A percentile compares a stretch with the other conserved stretches of the same genome.
These are phyloP conservation scores for Harmothoe impar DNA, from an alignment of 2,888 invertebrate species.

Conservation along the genomic window DNA sequence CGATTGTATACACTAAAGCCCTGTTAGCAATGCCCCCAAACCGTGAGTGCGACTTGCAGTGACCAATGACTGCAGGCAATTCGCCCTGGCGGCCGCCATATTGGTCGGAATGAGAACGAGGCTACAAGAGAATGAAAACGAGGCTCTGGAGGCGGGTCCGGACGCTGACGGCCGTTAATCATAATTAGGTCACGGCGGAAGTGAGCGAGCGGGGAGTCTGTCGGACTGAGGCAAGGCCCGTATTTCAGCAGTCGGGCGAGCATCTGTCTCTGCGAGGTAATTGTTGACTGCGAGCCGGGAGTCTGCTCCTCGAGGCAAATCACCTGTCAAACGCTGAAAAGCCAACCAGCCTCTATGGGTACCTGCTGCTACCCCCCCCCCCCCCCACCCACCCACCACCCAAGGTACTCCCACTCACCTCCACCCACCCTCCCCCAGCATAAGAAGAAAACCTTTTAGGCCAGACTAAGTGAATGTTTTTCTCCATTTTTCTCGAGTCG, in stretches of 20 bases:
- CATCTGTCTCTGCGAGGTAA: constrained; percentile 33
- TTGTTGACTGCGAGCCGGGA: constrained; percentile 30
- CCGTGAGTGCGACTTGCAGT: not conserved
- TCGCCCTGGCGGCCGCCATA: not conserved
- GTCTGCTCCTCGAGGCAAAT: constrained; percentile 29
- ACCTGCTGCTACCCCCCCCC: too few relatives aligned
- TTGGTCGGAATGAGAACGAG: constrained; percentile 16
- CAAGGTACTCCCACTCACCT: too few relatives aligned
- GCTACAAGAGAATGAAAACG: constrained; percentile 22
- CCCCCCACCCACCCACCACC: too few relatives aligned
- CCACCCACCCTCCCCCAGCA: too few relatives aligned
- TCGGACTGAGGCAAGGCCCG: not conserved
- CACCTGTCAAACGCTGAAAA: constrained; percentile 6
- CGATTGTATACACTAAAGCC: not conserved
- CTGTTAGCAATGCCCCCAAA: not conserved
- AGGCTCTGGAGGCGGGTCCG: constrained; percentile 5
- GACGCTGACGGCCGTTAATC: constrained; percentile 4
- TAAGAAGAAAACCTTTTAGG: too few relatives aligned
- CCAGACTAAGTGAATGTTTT: too few relatives aligned
- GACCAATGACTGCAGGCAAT: not conserved
- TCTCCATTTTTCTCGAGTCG: too few relatives aligned
- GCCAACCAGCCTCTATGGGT: too few relatives aligned
- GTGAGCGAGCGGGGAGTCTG: not conserved
- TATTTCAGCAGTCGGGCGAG: constrained; percentile 35
- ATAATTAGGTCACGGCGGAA: constrained; percentile 36